These are phyloP conservation scores for Microctenopoma stevenorrisi DNA, from an alignment of 2,797 vertebrate genomes.

Conservation along the genomic window DNA sequence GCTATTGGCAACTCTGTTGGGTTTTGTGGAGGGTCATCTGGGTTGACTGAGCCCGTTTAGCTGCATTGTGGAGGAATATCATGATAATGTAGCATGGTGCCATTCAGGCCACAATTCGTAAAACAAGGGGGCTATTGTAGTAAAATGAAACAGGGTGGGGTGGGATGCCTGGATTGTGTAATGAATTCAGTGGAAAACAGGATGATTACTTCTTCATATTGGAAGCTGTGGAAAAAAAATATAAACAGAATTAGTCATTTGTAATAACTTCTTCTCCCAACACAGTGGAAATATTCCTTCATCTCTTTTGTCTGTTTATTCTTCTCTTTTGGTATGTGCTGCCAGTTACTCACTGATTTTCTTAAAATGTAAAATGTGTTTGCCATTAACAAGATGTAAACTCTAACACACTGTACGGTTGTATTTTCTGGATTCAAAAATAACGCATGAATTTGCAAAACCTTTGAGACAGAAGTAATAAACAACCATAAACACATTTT, in stretches of 20 bases:
- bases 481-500: background rate
- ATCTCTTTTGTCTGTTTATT: conserved; percentile 34
- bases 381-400: background rate
- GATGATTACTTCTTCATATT: conserved; percentile 62
- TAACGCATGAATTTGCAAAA: background rate
- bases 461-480: background rate
- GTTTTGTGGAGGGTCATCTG: conserved; percentile 78
- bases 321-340: conserved; percentile 8
- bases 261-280: conserved; percentile 40
- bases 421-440: conserved; percentile 1
- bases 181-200: conserved; percentile 73
- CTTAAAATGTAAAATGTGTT: background rate
- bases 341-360: background rate
- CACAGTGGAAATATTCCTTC: conserved; percentile 45
- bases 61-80: conserved; percentile 79
- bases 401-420: background rate
- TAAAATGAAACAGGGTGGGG: conserved; percentile 72
- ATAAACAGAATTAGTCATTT: conserved; percentile 35
- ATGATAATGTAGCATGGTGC: conserved; percentile 80
- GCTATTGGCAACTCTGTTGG: conserved; percentile 72
- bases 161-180: conserved; percentile 69
- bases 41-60: conserved; percentile 79
- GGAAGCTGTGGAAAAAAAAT: conserved; percentile 38
- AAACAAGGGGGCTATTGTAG: conserved; percentile 83
- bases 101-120: conserved; percentile 74